Evolutionary conservation across 2,113 vertebrate species (phyloP).

Genomic region (Regulus satrapa): DNA sequence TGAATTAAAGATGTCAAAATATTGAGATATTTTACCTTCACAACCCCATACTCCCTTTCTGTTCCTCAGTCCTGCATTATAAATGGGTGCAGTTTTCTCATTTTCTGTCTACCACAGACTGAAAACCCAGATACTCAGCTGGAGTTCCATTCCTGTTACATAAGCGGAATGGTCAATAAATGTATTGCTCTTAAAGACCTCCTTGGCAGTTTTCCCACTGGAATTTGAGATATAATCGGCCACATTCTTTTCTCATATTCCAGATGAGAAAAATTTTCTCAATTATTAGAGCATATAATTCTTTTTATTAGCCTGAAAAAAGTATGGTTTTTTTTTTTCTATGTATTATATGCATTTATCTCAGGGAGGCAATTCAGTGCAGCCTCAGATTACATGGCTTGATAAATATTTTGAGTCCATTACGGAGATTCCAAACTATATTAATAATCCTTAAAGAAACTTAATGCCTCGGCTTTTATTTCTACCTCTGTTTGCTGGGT

Average conservation of each 20-base stretch:
- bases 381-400: background rate
- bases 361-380: background rate
- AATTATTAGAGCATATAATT: background rate
- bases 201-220: background rate
- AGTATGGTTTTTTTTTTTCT: background rate
- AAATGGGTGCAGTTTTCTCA: background rate
- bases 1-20: background rate
- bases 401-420: background rate
- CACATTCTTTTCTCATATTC: background rate
- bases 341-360: background rate
- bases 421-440: background rate
- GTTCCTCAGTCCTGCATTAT: background rate
- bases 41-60: background rate
- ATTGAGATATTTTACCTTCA: background rate
- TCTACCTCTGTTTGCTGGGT: background rate
- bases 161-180: background rate
- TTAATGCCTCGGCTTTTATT: background rate
- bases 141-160: background rate
- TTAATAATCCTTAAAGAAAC: background rate
- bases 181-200: background rate
- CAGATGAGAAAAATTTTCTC: background rate
- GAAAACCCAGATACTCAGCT: background rate
- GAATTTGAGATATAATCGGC: background rate
- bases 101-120: background rate
- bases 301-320: conserved; percentile 24